phyloP scores from a whole-genome alignment of 2,888 invertebrate species.

The Andrena haemorrhoa region DNA sequence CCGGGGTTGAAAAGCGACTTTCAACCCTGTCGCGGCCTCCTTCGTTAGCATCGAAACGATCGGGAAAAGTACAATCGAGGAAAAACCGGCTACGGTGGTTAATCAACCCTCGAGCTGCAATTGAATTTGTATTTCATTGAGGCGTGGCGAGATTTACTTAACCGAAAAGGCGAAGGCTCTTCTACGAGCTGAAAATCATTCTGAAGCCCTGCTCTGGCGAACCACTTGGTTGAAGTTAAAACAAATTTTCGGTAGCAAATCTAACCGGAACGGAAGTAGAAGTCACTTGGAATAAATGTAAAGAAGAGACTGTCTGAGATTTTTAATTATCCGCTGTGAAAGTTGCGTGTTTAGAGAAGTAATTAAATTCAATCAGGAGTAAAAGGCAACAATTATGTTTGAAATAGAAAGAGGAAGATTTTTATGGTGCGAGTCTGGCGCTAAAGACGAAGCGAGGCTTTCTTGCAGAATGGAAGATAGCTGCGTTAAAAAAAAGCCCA shows the following conservation, averaged over 20 bases:
- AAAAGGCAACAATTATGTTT: slow-evolving; percentile 5
- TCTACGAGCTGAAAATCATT: neutral
- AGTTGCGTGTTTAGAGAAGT: neutral
- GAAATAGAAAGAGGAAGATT: slow-evolving; percentile 10
- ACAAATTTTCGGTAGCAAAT: neutral
- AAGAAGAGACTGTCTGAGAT: neutral
- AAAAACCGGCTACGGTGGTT: slow-evolving; percentile 4
- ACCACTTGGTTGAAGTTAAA: too few species aligned
- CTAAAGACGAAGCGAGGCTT: slow-evolving; percentile 26
- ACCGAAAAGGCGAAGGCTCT: neutral
- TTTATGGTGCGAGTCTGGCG: neutral
- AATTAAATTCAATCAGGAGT: neutral
- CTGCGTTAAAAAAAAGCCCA: slow-evolving; percentile 43
- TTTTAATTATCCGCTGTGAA: too few species aligned
- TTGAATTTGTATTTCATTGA: neutral
- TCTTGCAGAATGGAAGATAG: slow-evolving; percentile 47
- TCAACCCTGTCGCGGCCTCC: neutral
- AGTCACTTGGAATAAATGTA: neutral
- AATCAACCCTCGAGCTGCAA: slow-evolving; percentile 1
- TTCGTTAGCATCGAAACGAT: slow-evolving; percentile 17
- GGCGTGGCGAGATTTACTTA: slow-evolving; percentile 3
- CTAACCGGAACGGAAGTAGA: neutral
- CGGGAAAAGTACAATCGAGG: neutral
- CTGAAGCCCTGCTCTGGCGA: too few species aligned
- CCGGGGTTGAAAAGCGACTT: neutral